Base-by-base conservation (phyloP, 1,140 invertebrate species). In the Neodiprion fabricii region DNA sequence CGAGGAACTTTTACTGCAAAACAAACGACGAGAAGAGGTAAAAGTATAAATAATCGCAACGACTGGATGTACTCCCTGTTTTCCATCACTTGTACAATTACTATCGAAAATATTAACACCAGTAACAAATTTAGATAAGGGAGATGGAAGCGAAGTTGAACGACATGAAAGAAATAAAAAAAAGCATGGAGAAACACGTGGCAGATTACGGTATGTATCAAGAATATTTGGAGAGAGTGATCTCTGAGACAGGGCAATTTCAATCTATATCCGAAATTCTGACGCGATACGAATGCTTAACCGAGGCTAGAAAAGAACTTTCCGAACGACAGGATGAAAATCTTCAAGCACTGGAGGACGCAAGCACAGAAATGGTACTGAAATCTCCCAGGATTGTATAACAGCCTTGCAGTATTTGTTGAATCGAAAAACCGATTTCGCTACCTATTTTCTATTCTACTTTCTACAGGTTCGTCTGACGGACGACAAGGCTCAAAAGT, bases 201-300 rank as follows among this genome's bases (percentile, higher is more conserved):
- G 74, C 85, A 11, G 87, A 90, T 12, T 91, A 91, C 76, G 89
- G 85, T 9, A 89, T 90, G 50, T 91, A 91, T 75, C 82, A 91
- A 85, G 86, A 88, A 67, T 92, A 90, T 78, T 79, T 92, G 12
- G 89, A 91, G 79, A 85, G 81, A 8, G 89, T 91, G 5, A 85
- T 91, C 0, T 85, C 82, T 5, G 87, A 88, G 23, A 90, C 89
- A 23, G 85, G 84, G 0, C 88, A 91, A 61, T 92, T 91, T 76
- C 85, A 90, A 72, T 88, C 89, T 48, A 89, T 91, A 0, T 78
- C 86, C 9, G 90, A 91, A 67, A 90, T 92, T 17, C 87, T 92
- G 28, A 91, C 91, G 79, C 86, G 90, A 71, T 91, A 91, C 72
- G 90, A 91, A 81, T 90, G 89, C 12, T 82, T 91, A 48, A 72